Conservation (phyloP, 2,888 invertebrate species). For the Scrobipalpa costella region DNA sequence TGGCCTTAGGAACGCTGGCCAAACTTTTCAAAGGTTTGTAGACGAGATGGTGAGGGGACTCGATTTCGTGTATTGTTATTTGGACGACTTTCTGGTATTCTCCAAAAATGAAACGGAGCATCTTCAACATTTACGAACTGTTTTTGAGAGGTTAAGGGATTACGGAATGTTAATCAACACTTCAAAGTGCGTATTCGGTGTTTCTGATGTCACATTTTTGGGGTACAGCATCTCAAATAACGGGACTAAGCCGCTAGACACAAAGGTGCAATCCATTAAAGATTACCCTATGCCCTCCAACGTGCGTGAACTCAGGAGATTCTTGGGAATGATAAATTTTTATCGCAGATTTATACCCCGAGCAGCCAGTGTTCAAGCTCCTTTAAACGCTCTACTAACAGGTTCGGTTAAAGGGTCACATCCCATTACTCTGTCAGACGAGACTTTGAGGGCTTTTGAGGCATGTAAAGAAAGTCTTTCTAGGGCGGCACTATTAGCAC, state of each 20-base stretch:
- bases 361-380: constrained; percentile 28
- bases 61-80: constrained; percentile 47
- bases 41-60: constrained; percentile 43
- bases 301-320: constrained; percentile 25
- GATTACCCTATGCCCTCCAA: constrained; percentile 22
- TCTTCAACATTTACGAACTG: constrained; percentile 36
- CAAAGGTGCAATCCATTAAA: constrained; percentile 22
- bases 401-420: constrained; percentile 5
- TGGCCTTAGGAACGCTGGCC: constrained; percentile 52
- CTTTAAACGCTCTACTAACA: not conserved
- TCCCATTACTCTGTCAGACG: not conserved
- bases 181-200: constrained; percentile 29
- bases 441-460: not conserved
- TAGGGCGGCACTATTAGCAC: not conserved
- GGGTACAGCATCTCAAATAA: constrained; percentile 35
- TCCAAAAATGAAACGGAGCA: constrained; percentile 29
- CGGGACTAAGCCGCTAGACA: constrained; percentile 32
- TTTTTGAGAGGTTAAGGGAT: constrained; percentile 29
- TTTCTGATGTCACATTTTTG: constrained; percentile 37
- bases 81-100: constrained; percentile 44
- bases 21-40: constrained; percentile 56
- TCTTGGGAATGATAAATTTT: constrained; percentile 33
- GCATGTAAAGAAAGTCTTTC: not conserved
- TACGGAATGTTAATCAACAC: constrained; percentile 31
- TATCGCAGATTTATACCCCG: constrained; percentile 31